Conservation (phyloP, 2,797 vertebrate genomes). For the Nannoperca obscura region DNA sequence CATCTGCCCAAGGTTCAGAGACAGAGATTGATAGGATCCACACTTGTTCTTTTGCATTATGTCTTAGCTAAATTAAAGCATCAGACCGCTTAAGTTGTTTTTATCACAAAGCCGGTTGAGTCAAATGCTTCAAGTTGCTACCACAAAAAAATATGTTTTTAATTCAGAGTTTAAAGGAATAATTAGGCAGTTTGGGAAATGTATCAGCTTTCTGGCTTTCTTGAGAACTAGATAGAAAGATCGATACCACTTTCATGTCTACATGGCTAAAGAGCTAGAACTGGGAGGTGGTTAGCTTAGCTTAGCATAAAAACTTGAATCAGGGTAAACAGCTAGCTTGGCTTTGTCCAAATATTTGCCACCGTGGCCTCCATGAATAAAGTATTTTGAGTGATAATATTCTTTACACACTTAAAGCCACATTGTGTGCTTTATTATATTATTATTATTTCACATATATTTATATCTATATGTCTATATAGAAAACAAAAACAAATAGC, state of each 20-base stretch:
- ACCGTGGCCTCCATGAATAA: neutral
- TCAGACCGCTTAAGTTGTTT: constrained; percentile 23
- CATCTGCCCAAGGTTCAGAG: constrained; percentile 26
- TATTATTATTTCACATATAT: neutral
- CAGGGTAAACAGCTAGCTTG: neutral
- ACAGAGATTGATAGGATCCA: constrained; percentile 43
- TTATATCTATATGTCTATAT: too few species aligned
- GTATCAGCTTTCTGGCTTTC: too few species aligned
- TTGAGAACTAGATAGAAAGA: too few species aligned
- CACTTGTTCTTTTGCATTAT: constrained; percentile 1
- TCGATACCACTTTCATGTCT: too few species aligned
- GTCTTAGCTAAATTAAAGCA: constrained; percentile 12
- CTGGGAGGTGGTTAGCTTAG: constrained; percentile 11
- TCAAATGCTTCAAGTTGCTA: neutral
- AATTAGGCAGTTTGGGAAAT: neutral
- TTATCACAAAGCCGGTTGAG: constrained; percentile 9
- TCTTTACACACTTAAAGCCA: neutral
- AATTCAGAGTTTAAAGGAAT: neutral
- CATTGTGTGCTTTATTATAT: neutral
- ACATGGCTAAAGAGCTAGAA: neutral
- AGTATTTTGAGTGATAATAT: neutral
- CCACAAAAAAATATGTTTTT: neutral
- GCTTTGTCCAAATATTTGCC: neutral
- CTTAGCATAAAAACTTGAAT: neutral
- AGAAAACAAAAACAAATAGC: neutral